phyloP scores from a whole-genome alignment of 2,113 vertebrate genomes.

The Heptranchias perlo region DNA sequence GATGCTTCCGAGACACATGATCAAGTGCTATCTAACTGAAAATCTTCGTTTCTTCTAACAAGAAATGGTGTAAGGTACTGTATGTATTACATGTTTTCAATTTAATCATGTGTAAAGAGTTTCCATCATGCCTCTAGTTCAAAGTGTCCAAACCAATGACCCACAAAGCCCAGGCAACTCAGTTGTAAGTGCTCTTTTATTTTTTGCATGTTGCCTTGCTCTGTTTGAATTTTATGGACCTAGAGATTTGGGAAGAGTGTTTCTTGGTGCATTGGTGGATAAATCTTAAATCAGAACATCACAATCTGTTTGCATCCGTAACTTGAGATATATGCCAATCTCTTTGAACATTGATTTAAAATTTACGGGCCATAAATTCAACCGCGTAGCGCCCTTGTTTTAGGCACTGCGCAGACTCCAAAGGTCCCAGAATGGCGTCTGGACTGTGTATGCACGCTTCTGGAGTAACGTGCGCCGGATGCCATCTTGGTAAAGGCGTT shows the following conservation, averaged over 20 bases:
- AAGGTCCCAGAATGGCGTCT: no score
- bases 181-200: background rate
- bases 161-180: background rate
- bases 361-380: no score
- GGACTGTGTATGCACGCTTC: no score
- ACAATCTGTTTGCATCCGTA: background rate
- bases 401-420: no score
- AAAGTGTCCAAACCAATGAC: background rate
- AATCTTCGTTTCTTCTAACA: background rate
- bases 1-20: background rate
- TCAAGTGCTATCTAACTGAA: background rate
- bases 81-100: background rate
- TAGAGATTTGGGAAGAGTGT: background rate
- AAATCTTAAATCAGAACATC: background rate
- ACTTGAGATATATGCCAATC: background rate
- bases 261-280: background rate
- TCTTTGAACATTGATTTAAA: no score
- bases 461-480: no score
- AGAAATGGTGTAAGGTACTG: background rate
- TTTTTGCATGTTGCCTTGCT: background rate
- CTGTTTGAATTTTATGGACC: background rate
- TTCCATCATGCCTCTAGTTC: background rate
- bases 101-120: background rate
- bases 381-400: no score
- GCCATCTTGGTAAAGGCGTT: no score